A percentile compares a stretch with the other conserved stretches of the same genome.
Conservation (phyloP, 64 coral and sea anemone species). For the Stichodactyla mertensii region DNA sequence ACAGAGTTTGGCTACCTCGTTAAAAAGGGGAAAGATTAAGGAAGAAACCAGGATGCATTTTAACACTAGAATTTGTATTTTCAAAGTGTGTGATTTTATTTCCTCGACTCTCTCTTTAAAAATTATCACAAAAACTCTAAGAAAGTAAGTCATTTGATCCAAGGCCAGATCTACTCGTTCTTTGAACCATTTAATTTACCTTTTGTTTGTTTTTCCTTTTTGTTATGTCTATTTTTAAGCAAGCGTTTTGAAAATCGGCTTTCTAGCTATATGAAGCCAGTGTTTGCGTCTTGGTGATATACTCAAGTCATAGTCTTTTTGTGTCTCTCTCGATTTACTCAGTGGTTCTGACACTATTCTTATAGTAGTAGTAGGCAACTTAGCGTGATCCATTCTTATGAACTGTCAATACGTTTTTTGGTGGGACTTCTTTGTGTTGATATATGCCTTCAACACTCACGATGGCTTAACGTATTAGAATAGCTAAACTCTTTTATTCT, state of each 20-base stretch:
- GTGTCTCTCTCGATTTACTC: not conserved
- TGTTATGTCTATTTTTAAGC: conserved; percentile 15
- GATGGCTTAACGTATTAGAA: not conserved
- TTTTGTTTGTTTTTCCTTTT: conserved; percentile 13
- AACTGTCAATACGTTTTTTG: not conserved
- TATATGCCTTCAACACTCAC: not conserved
- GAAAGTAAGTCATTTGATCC: not conserved
- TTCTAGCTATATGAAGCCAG: not conserved
- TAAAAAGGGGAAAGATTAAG: not conserved
- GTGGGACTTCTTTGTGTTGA: not conserved
- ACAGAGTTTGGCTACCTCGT: not conserved
- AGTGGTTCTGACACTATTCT: not conserved
- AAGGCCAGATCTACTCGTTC: not conserved
- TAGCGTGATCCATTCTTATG: not conserved
- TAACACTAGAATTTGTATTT: not conserved
- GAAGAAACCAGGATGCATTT: not conserved
- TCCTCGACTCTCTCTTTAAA: not conserved
- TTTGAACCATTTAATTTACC: conserved; percentile 5
- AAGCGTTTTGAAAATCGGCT: conserved; percentile 10
- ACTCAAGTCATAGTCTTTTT: not conserved
- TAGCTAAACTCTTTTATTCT: not conserved
- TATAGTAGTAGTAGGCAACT: not conserved
- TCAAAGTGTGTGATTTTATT: not conserved
- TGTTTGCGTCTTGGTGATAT: not conserved
- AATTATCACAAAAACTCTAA: not conserved